Base-by-base conservation (phyloP, 2,888 invertebrate genomes). In the Cerastis rubricosa region DNA sequence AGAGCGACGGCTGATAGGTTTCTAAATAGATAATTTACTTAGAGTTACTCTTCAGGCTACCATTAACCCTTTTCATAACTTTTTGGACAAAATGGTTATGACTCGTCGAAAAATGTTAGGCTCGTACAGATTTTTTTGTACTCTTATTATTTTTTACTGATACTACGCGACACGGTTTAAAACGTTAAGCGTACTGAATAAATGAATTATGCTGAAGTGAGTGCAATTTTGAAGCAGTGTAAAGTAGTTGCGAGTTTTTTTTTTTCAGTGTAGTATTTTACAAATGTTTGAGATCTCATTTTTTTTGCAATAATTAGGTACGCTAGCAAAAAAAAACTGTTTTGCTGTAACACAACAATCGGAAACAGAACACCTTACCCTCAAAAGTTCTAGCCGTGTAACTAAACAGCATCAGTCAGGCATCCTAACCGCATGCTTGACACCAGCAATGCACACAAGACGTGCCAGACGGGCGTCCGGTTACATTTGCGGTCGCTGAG, bases 401-500 rank as follows among this genome's bases (percentile, higher is more conserved):
- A 49, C 66, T 83, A 72, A 72, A 78, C 67, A 79, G 72, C 83
- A 76, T 80, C 75, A 84, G 43, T 84, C 77, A 84, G 70, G 81
- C 61, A 80, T 84, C 47, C 35, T 45, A 63, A 83, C 83, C 85
- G 35, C 81, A 76, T 59, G 71, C 75, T 81, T 81, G 83, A 72
- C 83, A 70, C 81, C 80, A 81, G 74, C 78, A 83, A 85, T 87
- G 83, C 85, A 80, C 83, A 83, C 84, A 84, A 84, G 84, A 85
- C 83, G 85, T 83, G 84, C 87, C 85, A 84, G 91, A 89, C 93
- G 91, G 89, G 91, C 91, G 92, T 89, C 89, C 84, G 91, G 91
- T 90, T 89, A 90, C 90, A 90, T 89, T 89, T 93, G 94, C 86
- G 91, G 92, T 91, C 59, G 82, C 81, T 90, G 92, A 91, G 89